Conservation (phyloP, 2,888 invertebrate species). For the Phengaris arion region DNA sequence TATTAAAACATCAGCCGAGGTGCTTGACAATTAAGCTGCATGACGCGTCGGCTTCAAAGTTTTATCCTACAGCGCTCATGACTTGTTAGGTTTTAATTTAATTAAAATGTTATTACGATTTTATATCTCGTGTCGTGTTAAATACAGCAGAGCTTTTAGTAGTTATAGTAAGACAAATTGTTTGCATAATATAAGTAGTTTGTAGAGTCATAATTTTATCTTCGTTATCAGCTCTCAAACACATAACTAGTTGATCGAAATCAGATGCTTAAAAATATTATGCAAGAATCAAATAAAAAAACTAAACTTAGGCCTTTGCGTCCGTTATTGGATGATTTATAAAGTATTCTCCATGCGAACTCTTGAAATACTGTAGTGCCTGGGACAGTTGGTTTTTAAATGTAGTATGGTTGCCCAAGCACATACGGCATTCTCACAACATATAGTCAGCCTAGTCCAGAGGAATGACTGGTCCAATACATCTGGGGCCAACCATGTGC, state of each 20-base stretch:
- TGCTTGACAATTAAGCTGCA: neutral
- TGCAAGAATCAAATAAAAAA: too few species aligned
- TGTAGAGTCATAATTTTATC: neutral
- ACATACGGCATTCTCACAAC: too few species aligned
- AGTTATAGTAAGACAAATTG: neutral
- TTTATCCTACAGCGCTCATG: constrained; percentile 10
- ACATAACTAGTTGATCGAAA: neutral
- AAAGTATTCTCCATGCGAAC: too few species aligned
- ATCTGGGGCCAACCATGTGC: too few species aligned
- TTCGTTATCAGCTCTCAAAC: neutral
- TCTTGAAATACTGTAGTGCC: too few species aligned
- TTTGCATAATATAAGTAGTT: neutral
- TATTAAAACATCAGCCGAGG: neutral
- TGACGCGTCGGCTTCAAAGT: constrained; percentile 1
- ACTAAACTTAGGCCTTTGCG: too few species aligned
- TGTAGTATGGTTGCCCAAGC: too few species aligned
- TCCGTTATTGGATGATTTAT: too few species aligned
- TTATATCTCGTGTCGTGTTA: neutral
- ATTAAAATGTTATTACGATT: constrained; percentile 15
- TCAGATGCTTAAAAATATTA: too few species aligned
- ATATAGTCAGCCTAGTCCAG: too few species aligned
- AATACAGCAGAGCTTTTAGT: neutral
- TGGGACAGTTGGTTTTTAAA: too few species aligned
- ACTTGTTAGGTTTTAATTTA: constrained; percentile 19
- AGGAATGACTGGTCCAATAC: too few species aligned